phyloP scores from a whole-genome alignment of 2,888 invertebrate species.

The Notodonta ziczac region DNA sequence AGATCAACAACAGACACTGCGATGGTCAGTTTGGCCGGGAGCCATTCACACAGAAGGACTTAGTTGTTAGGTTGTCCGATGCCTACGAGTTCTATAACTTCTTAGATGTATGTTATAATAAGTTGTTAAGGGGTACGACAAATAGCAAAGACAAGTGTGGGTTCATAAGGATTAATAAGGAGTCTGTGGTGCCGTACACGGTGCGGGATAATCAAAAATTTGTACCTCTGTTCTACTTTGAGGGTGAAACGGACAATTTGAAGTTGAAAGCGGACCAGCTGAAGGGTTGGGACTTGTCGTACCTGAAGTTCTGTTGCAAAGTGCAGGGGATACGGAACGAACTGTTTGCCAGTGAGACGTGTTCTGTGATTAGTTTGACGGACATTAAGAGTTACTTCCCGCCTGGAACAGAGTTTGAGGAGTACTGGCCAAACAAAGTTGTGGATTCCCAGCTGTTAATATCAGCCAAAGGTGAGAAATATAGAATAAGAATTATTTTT shows the following conservation, averaged over 20 bases:
- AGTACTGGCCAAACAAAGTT: slow-evolving; percentile 96
- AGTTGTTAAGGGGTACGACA: slow-evolving; percentile 89
- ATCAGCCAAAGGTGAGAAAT: slow-evolving; percentile 85
- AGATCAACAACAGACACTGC: slow-evolving; percentile 96
- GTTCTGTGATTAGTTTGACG: slow-evolving; percentile 94
- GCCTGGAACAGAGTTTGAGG: slow-evolving; percentile 94
- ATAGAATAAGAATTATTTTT: slow-evolving; percentile 5
- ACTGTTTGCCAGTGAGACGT: slow-evolving; percentile 95
- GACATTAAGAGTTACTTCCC: slow-evolving; percentile 97
- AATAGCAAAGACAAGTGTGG: slow-evolving; percentile 93
- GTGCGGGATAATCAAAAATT: slow-evolving; percentile 92
- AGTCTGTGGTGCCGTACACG: slow-evolving; percentile 96
- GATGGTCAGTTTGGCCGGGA: slow-evolving; percentile 95
- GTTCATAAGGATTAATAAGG: slow-evolving; percentile 95
- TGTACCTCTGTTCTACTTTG: slow-evolving; percentile 94
- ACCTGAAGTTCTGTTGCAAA: slow-evolving; percentile 97
- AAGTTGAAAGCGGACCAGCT: slow-evolving; percentile 94
- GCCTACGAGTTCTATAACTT: slow-evolving; percentile 96
- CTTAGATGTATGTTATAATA: slow-evolving; percentile 94
- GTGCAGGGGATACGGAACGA: slow-evolving; percentile 96
- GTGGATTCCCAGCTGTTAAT: slow-evolving; percentile 92
- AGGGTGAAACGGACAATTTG: slow-evolving; percentile 96
- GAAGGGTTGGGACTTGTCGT: slow-evolving; percentile 96
- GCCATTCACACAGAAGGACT: slow-evolving; percentile 93
- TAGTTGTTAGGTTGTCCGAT: slow-evolving; percentile 94